phyloP scores from a whole-genome alignment of 2,113 vertebrate genomes.

The Rhinogobius similis region DNA sequence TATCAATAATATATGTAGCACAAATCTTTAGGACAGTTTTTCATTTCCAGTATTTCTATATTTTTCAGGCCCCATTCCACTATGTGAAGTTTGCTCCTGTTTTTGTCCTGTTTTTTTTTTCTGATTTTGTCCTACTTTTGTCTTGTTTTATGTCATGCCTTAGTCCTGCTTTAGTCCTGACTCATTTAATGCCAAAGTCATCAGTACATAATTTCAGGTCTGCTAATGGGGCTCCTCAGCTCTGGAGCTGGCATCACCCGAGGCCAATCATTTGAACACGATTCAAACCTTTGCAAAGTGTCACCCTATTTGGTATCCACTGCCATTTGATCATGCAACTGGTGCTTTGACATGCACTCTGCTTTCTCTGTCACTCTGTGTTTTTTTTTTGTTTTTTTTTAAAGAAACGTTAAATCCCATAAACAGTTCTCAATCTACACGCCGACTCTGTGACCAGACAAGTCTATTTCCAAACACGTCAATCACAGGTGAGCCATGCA shows the following conservation, averaged over 20 bases:
- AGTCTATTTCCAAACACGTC: constrained; percentile 26
- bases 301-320: constrained; percentile 31
- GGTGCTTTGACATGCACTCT: not conserved
- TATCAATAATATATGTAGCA: too few relatives aligned
- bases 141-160: too few relatives aligned
- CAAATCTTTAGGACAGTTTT: too few relatives aligned
- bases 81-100: too few relatives aligned
- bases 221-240: constrained; percentile 40
- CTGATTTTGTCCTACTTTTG: too few relatives aligned
- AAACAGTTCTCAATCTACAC: constrained; percentile 9
- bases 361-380: constrained; percentile 16
- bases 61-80: too few relatives aligned
- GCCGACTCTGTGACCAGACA: constrained; percentile 1
- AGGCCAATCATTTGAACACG: constrained; percentile 38
- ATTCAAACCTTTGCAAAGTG: constrained; percentile 11
- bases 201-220: constrained; percentile 43
- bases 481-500: constrained; percentile 20
- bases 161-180: too few relatives aligned
- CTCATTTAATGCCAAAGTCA: constrained; percentile 43
- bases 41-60: too few relatives aligned
- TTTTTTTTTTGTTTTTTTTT: not conserved
- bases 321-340: constrained; percentile 29
- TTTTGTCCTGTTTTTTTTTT: too few relatives aligned
- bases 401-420: constrained; percentile 17
- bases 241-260: constrained; percentile 38